These are phyloP conservation scores for Delia radicum DNA, from an alignment of 1,140 invertebrate genomes.

Conservation along the genomic window DNA sequence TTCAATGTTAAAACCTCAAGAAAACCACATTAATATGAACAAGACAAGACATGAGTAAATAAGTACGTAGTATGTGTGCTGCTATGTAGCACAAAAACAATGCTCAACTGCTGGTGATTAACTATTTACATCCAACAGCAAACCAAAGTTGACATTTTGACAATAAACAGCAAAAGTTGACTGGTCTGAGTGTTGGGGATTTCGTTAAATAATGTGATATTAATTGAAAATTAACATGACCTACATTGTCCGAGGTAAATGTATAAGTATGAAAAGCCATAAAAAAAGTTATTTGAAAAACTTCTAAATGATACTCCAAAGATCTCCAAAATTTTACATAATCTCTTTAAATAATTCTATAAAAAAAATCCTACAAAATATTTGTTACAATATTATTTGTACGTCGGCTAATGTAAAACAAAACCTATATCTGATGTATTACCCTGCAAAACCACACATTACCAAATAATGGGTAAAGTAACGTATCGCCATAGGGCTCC, in stretches of 20 bases:
- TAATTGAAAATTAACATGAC: constrained; percentile 3
- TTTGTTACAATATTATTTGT: too few species aligned
- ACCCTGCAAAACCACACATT: too few species aligned
- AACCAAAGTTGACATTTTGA: not conserved
- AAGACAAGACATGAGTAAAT: not conserved
- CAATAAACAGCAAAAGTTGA: not conserved
- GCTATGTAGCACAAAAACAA: not conserved
- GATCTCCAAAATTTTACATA: too few species aligned
- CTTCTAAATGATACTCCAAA: too few species aligned
- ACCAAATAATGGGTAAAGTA: too few species aligned
- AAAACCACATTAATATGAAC: not conserved
- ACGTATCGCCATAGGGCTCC: too few species aligned
- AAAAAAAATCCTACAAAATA: too few species aligned
- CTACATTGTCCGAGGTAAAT: not conserved
- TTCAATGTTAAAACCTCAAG: not conserved
- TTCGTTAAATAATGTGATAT: not conserved
- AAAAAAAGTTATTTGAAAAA: too few species aligned
- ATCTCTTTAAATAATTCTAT: too few species aligned
- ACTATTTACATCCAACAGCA: not conserved
- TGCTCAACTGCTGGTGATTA: not conserved
- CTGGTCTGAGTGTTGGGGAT: not conserved
- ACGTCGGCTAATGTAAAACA: too few species aligned
- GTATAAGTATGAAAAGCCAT: too few species aligned
- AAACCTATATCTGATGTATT: too few species aligned
- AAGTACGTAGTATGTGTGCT: not conserved